Base-by-base conservation (phyloP, 2,888 invertebrate species). In the Drosophila multiciliata region DNA sequence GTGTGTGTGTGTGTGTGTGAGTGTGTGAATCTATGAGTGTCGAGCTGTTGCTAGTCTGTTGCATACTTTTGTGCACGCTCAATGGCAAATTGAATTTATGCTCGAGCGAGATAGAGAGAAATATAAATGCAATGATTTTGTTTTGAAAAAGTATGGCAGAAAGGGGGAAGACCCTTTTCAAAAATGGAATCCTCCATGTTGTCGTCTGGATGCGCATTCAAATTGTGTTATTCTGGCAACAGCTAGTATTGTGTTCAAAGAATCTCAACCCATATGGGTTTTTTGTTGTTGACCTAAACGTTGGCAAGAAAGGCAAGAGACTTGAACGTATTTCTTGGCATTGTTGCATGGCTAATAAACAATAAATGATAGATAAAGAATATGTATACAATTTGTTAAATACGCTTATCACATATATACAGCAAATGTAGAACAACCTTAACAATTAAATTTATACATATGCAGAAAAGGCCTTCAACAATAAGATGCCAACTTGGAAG, bases 21-120 rank as follows among this genome's bases (percentile, higher is more conserved):
- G 32, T 53, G 53, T 54, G 33, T 48, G 26, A 48, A 33, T 66
- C 58, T 42, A 33, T 49, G 32, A 45, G 49, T 55, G 40, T 57
- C 54, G 65, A 63, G 53, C 35, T 82, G 87, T 62, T 62, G 71
- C 67, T 69, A 80, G 85, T 89, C 75, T 87, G 87, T 90, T 80
- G 80, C 87, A 87, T 84, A 90, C 75, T 89, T 83, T 75, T 83
- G 76, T 82, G 89, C 82, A 83, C 66, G 74, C 83, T 82, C 69
- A 62, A 74, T 67, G 77, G 73, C 64, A 87, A 87, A 87, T 87
- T 90, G 87, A 90, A 90, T 87, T 86, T 89, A 90, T 89, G 76
- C 80, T 38, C 15, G 62, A 65, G 48, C 29, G 58, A 61, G 36
- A 23, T 26, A 33, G 38, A 40, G 5, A 29, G 38, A 29, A 26